Conservation (phyloP, 2,797 vertebrate species). For the Ispidina lecontei region DNA sequence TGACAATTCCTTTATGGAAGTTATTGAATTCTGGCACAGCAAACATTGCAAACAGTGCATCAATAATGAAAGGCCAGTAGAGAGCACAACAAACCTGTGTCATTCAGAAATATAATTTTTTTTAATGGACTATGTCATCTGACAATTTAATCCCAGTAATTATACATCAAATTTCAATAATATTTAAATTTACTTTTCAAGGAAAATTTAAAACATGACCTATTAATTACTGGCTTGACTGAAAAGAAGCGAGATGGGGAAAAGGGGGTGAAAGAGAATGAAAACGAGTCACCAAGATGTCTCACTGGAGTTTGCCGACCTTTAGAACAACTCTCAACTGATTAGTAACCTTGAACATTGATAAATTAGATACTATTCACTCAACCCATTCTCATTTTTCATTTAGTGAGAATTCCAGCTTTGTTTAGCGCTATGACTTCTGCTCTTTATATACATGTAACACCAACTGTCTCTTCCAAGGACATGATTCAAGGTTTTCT, state of each 20-base stretch:
- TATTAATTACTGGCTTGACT: conserved; percentile 1
- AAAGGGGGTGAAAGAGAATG: background rate
- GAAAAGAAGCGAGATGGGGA: background rate
- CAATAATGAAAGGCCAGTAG: conserved; percentile 3
- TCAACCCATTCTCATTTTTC: conserved; percentile 48
- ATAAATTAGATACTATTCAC: conserved; percentile 48
- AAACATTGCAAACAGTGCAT: conserved; percentile 14
- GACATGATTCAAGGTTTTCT: background rate
- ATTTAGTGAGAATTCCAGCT: conserved; percentile 46
- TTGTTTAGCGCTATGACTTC: conserved; percentile 40
- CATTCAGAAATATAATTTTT: background rate
- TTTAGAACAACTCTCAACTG: conserved; percentile 55
- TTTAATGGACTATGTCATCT: background rate
- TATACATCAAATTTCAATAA: conserved; percentile 15
- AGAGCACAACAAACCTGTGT: background rate
- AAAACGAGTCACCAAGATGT: background rate
- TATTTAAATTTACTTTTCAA: conserved; percentile 16
- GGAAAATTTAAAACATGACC: background rate
- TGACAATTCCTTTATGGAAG: conserved; percentile 44
- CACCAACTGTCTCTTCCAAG: conserved; percentile 1
- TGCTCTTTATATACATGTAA: background rate
- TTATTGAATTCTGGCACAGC: conserved; percentile 58
- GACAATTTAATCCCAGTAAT: background rate
- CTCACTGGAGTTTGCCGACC: conserved; percentile 7
- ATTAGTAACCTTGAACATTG: conserved; percentile 24